Evolutionary conservation across 1,140 invertebrate species (phyloP), one percentile per base, ranked within the genome.

Genomic region (Micrasema minimum): DNA sequence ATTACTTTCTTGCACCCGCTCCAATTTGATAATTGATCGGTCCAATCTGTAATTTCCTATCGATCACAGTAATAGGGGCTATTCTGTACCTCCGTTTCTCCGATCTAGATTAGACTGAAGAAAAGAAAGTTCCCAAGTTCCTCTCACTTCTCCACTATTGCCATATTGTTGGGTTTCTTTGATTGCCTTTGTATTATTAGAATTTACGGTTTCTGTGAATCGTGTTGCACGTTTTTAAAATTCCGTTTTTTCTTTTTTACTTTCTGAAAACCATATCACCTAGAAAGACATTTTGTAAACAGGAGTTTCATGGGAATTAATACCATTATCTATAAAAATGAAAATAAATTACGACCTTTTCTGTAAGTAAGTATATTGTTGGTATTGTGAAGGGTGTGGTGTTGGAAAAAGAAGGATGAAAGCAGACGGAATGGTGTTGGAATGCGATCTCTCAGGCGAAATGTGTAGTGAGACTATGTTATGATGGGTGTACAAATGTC

Each of bases 101-200:
- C 26, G 50, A 51, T 51, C 50, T 51, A 18, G 18, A 51, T 51
- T 22, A 23, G 18, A 51, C 18, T 12, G 14, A 26, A 9, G 11
- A 51, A 51, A 51, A 51, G 50, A 51, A 51, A 51, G 50, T 51
- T 51, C 20, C 18, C 20, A n/a, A n/a, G n/a, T n/a, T n/a, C n/a
- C n/a, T n/a, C n/a, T n/a, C n/a, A n/a, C n/a, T n/a, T n/a, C n/a
- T n/a, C n/a, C n/a, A n/a, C n/a, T n/a, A n/a, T n/a, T n/a, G n/a
- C n/a, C n/a, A n/a, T 20, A 22, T 11, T 22, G 20, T 23, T 10
- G 18, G 6, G 18, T 51, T 51, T n/a, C 23, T 51, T 12, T 3
- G 9, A 22, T 22, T 51, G 26, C 20, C 50, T 18, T 51, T 51
- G 20, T 51, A 12, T 26, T 2, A 12, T 5, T 20, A 51, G 11